Base-by-base conservation (phyloP, 2,113 vertebrate species). In the Dendropsophus ebraccatus region DNA sequence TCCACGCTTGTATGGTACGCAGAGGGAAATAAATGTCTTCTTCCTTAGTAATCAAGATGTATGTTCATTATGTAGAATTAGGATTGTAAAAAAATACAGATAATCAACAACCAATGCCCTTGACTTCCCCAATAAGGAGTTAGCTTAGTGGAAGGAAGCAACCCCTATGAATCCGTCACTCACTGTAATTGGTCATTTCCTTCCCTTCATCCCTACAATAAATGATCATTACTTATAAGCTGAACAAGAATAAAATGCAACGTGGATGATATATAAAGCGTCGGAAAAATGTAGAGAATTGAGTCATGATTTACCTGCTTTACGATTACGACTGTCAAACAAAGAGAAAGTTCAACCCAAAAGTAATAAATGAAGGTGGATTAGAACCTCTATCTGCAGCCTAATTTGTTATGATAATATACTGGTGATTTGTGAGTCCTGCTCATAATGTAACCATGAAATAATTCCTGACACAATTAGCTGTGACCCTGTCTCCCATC, bases 401-500 rank as follows among this genome's bases (percentile, higher is more conserved):
- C 74, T 81, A 87, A 81, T 81, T 87, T 87, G 77, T 87, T 81
- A 81, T 81, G 67, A 74, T 87, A 87, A 81, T 81, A 87, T 81
- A 74, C 67, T 62, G n/a, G 52, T 81, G 85, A 87, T 87, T 87
- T 87, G 85, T 87, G 77, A 74, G 79, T 41, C 81, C 47, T 87
- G 85, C 85, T 87, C 58, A 87, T 74, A 87, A 74, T 87, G 41
- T 87, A 81, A 81, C 62, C 76, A 72, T 81, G 78, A 81, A 81
- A 87, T 81, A 87, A 87, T 54, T 87, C 85, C 69, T 74, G 77
- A 81, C 85, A 86, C 85, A 87, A 87, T 87, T 87, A 87, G 67
- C 78, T 60, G 35, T 87, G 85, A 87, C 85, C 76, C 76, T 87
- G 35, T 81, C 52, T 87, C 78, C 85, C 41, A 74, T 87, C 67